Evolutionary conservation across 2,797 vertebrate genomes (phyloP), one percentile per base, ranked within the genome.

Genomic region (Squalus acanthias): DNA sequence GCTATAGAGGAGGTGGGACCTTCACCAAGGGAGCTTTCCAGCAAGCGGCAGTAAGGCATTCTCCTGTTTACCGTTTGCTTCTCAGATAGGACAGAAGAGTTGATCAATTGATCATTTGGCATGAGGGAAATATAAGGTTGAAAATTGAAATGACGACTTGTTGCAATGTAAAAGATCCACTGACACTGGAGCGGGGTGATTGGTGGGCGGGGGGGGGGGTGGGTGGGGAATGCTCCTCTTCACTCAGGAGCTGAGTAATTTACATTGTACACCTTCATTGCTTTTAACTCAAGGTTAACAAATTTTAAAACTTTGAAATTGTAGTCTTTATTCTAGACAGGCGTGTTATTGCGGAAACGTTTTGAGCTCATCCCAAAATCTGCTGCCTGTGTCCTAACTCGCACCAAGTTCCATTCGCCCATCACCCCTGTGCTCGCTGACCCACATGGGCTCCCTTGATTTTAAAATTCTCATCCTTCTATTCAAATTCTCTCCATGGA

Each of bases 1-100:
- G 98, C 97, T 99, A 99, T 98, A 98, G 98, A 96, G 99, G 99
- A 96, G 99, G 99, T 4, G 99, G 99, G 96, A 99, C 99, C 97
- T 99, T 98, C 98, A 99, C 99, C 92, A 99, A 99, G 97, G 99
- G 99, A 96, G 99, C 99, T 96, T 99, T 99, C 98, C 99, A 99
- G 98, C 98, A 99, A 97, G 99, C 99, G 74, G 98, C 98, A 98
- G 99, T 99, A 98, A 98, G 98, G 97, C 70, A 57, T 53, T 46
- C 69, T 95, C 22, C 67, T 29, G 39, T 95, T 95, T 50, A 72
- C 93, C 65, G 29, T 95, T 95, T 20, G 1, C 33, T 95, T 53
- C 93, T 95, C 46, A 26, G 22, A 46, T 70, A 94, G 65, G 39
- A 26, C 33, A 72, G 20, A 9, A 46, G 33, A 95, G 20, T 50